Evolutionary conservation across 1,140 invertebrate species (phyloP), one percentile per base, ranked within the genome.

Genomic region (Marisa cornuarietis): DNA sequence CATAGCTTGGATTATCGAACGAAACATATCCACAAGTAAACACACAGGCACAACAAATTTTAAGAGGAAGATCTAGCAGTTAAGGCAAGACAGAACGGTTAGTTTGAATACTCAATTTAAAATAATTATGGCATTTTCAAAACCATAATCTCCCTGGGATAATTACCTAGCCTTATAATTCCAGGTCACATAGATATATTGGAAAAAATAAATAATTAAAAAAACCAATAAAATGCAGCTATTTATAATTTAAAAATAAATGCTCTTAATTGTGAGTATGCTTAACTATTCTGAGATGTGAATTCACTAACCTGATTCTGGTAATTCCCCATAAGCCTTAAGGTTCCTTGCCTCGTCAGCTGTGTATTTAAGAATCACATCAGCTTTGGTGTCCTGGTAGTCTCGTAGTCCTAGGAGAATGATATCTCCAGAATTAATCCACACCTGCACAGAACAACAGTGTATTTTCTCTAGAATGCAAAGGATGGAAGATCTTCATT

Each of bases 311-410:
- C 92, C 90, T 76, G 86, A 97, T 94, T 99, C 98, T 83, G 98
- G 98, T 91, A 99, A 96, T 93, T 99, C 98, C 88, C 98, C 98
- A 89, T 99, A 99, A 49, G 98, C 97, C 92, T 99, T 99, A 86
- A 99, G 93, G 93, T 99, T 99, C 89, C 98, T 94, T 66, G 98
- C 98, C 93, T 99, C 98, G 92, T 99, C 98, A 54, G 98, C 95
- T 82, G 98, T 99, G 90, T 99, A 99, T 92, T 99, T 99, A 72
- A 99, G 93, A 88, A 99, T 99, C 82, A 99, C 99, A 93, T 99
- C 99, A 81, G 98, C 99, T 92, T 99, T 99, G 11, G 97, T 96
- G 92, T 99, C 98, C 93, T 99, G 99, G 92, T 99, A 99, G 92
- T 99, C 98, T 91, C 98, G 93, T 49, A 94, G 93, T 82, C 98